Evolutionary conservation across 2,797 vertebrate species (phyloP).

Genomic region (Epinephelus awoara): DNA sequence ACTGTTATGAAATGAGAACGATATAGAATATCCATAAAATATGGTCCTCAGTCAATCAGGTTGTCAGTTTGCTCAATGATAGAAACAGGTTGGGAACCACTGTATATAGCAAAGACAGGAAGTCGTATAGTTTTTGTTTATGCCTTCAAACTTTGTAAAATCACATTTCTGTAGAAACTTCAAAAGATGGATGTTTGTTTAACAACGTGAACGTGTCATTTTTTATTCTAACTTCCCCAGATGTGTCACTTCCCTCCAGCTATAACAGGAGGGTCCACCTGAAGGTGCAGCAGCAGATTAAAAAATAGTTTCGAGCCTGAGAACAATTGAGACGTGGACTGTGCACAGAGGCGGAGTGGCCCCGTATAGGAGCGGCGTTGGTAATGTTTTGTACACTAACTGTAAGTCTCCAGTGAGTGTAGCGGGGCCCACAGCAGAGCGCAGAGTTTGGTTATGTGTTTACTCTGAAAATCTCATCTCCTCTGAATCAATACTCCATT

Average conservation of each 20-base stretch:
- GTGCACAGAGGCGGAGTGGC: background rate
- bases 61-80: too few relatives aligned
- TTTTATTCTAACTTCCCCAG: background rate
- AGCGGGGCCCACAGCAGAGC: slow-evolving; percentile 33
- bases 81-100: too few relatives aligned
- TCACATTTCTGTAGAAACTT: too few relatives aligned
- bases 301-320: slow-evolving; percentile 4
- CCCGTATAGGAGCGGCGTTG: background rate
- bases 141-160: too few relatives aligned
- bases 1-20: too few relatives aligned
- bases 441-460: slow-evolving; percentile 71
- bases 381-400: slow-evolving; percentile 44
- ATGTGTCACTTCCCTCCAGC: background rate
- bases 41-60: too few relatives aligned
- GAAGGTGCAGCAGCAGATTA: slow-evolving; percentile 15
- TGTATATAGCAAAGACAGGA: background rate
- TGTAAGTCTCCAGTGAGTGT: slow-evolving; percentile 47
- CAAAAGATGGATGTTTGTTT: background rate
- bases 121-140: background rate
- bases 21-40: too few relatives aligned
- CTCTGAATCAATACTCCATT: slow-evolving; percentile 80
- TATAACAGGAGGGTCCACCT: background rate
- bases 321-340: slow-evolving; percentile 34
- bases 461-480: slow-evolving; percentile 79
- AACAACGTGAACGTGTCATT: background rate